Percentiles rank a stretch among this genome's conserved stretches.
These are phyloP conservation scores for Pseudochaenichthys georgianus DNA, from an alignment of 2,797 vertebrate species.

Conservation along the genomic window DNA sequence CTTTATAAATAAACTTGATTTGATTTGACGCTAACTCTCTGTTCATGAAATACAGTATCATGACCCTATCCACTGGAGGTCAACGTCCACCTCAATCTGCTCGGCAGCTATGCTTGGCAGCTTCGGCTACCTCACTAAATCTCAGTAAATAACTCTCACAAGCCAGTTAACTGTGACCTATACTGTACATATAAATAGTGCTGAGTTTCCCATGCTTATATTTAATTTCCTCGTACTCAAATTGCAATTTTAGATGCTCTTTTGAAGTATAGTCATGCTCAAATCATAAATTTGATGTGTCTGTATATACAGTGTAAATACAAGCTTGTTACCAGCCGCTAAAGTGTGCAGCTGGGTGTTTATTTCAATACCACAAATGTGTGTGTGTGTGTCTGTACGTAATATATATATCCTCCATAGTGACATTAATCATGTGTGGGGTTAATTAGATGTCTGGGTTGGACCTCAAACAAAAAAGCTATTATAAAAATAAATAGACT, in stretches of 20 bases:
- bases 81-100: no score
- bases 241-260: constrained; percentile 4
- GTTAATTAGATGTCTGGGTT: neutral
- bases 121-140: no score
- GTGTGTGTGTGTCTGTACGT: no score
- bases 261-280: neutral
- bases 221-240: neutral
- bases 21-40: no score
- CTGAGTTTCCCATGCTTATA: neutral
- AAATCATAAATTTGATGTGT: neutral
- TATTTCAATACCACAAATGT: no score
- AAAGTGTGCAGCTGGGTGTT: no score
- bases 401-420: neutral
- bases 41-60: no score
- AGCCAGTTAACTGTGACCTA: neutral
- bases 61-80: no score
- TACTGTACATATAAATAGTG: neutral
- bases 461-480: neutral
- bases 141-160: neutral
- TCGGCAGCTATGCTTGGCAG: no score
- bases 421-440: neutral
- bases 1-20: no score
- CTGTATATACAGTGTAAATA: neutral
- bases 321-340: neutral
- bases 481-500: neutral